Percentiles rank a stretch among this genome's conserved stretches.
These are phyloP conservation scores for Drosophila tani DNA, from an alignment of 1,140 invertebrate genomes.

Conservation along the genomic window DNA sequence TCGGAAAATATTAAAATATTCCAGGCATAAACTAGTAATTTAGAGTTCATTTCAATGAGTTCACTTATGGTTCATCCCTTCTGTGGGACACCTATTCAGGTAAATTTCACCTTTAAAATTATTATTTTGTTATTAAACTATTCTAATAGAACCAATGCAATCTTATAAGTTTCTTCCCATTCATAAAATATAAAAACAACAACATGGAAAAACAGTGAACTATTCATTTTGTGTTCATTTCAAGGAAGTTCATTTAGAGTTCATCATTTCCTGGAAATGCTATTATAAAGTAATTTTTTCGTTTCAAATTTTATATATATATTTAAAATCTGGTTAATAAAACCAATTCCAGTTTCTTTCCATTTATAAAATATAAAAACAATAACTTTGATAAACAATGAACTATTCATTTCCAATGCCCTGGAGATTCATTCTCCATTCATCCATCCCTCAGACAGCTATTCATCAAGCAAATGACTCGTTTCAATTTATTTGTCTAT, in stretches of 20 bases:
- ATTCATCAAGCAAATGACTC: constrained; percentile 27
- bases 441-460: background rate
- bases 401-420: too few relatives aligned
- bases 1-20: background rate
- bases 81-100: too few relatives aligned
- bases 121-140: background rate
- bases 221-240: background rate
- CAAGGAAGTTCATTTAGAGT: background rate
- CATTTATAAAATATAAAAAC: too few relatives aligned
- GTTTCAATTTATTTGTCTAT: constrained; percentile 7
- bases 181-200: background rate
- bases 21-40: too few relatives aligned
- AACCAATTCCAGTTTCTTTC: too few relatives aligned
- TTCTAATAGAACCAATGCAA: too few relatives aligned
- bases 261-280: too few relatives aligned
- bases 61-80: too few relatives aligned
- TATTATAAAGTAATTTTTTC: constrained; percentile 5
- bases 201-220: background rate
- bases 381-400: too few relatives aligned
- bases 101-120: too few relatives aligned
- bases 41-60: too few relatives aligned
- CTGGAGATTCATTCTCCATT: background rate
- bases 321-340: too few relatives aligned
- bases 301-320: background rate
- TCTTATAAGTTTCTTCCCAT: background rate